Evolutionary conservation across 30 jellyfish, hydroid and myxozoan species (phyloP).

Genomic region (Aurelia sp.): DNA sequence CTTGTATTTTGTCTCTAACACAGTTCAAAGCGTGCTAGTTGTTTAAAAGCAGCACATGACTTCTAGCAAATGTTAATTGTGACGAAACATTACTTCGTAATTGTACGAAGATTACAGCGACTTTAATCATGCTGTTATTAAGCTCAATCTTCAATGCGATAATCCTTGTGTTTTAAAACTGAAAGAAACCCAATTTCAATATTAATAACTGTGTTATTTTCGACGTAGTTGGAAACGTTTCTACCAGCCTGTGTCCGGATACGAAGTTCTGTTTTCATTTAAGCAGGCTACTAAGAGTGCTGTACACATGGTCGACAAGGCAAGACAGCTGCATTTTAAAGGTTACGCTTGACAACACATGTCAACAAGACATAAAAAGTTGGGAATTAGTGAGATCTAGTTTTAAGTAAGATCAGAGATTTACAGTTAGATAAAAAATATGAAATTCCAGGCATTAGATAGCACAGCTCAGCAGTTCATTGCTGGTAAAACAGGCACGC

Average conservation of each 20-base stretch:
- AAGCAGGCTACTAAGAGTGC: neutral
- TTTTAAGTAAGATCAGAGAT: no score
- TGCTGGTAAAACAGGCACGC: no score
- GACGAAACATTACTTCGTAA: neutral
- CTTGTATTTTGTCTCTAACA: neutral
- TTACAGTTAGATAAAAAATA: no score
- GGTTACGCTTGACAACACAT: no score
- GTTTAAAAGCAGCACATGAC: slow-evolving; percentile 33
- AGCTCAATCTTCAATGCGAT: slow-evolving; percentile 20
- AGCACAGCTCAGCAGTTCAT: no score
- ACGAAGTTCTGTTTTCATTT: neutral
- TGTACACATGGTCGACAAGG: neutral
- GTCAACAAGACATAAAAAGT: no score
- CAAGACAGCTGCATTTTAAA: neutral
- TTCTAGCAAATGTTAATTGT: neutral
- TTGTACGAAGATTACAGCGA: slow-evolving; percentile 12
- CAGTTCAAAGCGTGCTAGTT: slow-evolving; percentile 7
- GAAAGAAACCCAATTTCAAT: neutral
- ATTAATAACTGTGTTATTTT: neutral
- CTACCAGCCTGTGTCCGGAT: neutral
- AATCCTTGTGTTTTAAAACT: slow-evolving; percentile 36
- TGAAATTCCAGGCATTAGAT: no score
- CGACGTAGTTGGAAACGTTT: neutral
- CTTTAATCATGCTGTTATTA: slow-evolving; percentile 50
- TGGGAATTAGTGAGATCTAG: no score